Base-by-base conservation (phyloP, 2,888 invertebrate genomes). In the Idaea aversata region DNA sequence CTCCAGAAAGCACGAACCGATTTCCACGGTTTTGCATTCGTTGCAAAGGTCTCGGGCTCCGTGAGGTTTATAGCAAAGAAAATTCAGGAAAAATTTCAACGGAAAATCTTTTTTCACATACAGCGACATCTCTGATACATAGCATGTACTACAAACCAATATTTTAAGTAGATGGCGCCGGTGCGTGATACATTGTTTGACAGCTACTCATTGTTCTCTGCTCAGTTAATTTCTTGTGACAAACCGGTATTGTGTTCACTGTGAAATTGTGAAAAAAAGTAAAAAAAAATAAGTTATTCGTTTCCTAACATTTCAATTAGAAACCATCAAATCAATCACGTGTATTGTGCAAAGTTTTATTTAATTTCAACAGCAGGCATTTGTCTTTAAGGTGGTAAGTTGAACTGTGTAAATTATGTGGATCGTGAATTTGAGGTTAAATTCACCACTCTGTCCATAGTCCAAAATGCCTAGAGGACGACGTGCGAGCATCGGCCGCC, bases 401-500 rank as follows among this genome's bases (percentile, higher is more conserved):
- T 67, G 68, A 72, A 70, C 70, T 68, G 71, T 71, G 64, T 68
- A 74, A 71, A 74, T 72, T 72, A 72, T 75, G 72, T 72, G 72
- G 71, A 72, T 70, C 70, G 71, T 68, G 66, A 64, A 72, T 73
- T 71, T 72, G 70, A 70, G 71, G 70, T 71, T 36, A 36, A 71
- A 70, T 71, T 72, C 72, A 72, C 70, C 69, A 71, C 65, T 71
- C 70, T 75, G 72, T 72, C 73, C 71, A 71, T 73, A 73, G 71
- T 69, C 72, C 72, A 75, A 74, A 75, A 73, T 72, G 71, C 73
- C 71, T 70, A 75, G 73, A 75, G 72, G 72, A 72, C 75, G 74
- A 74, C 75, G 75, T 72, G 70, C 72, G 70, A 74, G 72, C 72
- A 74, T 75, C 72, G 73, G 73, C 73, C 74, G 73, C 73, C 76